Evolutionary conservation across 2,797 vertebrate species (phyloP).

Genomic region (Mus spretus): DNA sequence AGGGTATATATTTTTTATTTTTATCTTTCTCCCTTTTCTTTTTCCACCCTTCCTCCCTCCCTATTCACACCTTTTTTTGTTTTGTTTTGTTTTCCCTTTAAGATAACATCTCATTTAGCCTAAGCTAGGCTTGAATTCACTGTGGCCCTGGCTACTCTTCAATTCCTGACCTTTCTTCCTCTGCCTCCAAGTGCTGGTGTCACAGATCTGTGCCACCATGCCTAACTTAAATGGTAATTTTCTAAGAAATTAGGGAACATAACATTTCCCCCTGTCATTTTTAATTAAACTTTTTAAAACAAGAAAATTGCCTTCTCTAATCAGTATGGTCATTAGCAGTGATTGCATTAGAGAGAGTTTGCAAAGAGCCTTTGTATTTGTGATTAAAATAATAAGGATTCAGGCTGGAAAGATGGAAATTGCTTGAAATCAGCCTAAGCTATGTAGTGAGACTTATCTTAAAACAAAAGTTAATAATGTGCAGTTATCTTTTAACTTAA

Average conservation of each 20-base stretch:
- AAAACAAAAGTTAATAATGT: not conserved
- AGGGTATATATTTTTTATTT: not conserved
- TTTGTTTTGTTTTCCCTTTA: not conserved
- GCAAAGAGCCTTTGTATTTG: constrained; percentile 18
- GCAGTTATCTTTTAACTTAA: not conserved
- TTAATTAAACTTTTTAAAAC: constrained; percentile 29
- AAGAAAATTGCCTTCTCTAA: constrained; percentile 1
- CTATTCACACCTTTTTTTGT: not conserved
- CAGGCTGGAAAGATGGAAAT: not conserved
- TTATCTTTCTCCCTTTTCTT: not conserved
- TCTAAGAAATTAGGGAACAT: constrained; percentile 52
- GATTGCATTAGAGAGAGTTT: constrained; percentile 52
- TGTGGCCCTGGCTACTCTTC: not conserved
- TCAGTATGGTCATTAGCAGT: not conserved
- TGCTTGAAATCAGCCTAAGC: not conserved
- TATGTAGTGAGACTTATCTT: not conserved
- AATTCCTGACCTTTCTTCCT: not conserved
- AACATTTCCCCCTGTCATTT: constrained; percentile 58
- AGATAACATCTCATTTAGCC: not conserved
- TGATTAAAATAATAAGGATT: constrained; percentile 59
- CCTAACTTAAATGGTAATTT: constrained; percentile 1
- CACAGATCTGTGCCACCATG: not conserved
- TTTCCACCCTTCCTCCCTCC: not conserved
- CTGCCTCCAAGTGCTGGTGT: not conserved
- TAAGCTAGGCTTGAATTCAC: not conserved